Evolutionary conservation across 2,888 invertebrate species (phyloP).

Genomic region (Apantesis nais): DNA sequence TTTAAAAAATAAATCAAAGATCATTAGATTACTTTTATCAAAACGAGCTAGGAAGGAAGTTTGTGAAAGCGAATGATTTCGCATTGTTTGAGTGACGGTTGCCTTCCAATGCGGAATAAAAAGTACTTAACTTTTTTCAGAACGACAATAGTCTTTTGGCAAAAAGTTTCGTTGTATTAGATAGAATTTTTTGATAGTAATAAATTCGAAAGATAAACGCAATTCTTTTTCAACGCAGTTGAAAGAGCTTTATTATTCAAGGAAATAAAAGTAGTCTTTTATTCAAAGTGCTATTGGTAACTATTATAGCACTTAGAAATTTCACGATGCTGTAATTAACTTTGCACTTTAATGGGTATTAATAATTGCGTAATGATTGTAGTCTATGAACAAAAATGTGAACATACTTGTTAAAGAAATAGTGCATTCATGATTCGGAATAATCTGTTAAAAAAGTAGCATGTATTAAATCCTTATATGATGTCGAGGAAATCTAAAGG

Average conservation of each 20-base stretch:
- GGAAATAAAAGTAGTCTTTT: not conserved
- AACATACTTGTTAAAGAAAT: not conserved
- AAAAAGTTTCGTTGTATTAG: not conserved
- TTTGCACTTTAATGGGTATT: not conserved
- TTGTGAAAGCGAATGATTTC: constrained; percentile 17
- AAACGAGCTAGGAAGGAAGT: constrained; percentile 36
- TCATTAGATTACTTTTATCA: constrained; percentile 38
- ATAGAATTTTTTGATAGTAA: not conserved
- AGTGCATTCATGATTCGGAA: not conserved
- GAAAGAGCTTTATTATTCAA: not conserved
- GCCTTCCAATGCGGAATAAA: constrained; percentile 6
- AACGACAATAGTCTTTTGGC: not conserved
- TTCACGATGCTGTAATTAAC: not conserved
- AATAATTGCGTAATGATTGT: not conserved
- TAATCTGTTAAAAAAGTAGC: no score
- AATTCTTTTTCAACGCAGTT: not conserved
- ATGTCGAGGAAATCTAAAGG: no score
- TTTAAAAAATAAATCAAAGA: constrained; percentile 35
- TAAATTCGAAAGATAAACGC: not conserved
- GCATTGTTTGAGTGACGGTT: constrained; percentile 5
- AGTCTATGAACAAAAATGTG: not conserved
- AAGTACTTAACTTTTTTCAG: not conserved
- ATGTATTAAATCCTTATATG: no score
- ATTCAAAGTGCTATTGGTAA: not conserved
- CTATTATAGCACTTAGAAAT: no score